phyloP scores from a whole-genome alignment of 2,888 invertebrate species.

The Thumatha senex region DNA sequence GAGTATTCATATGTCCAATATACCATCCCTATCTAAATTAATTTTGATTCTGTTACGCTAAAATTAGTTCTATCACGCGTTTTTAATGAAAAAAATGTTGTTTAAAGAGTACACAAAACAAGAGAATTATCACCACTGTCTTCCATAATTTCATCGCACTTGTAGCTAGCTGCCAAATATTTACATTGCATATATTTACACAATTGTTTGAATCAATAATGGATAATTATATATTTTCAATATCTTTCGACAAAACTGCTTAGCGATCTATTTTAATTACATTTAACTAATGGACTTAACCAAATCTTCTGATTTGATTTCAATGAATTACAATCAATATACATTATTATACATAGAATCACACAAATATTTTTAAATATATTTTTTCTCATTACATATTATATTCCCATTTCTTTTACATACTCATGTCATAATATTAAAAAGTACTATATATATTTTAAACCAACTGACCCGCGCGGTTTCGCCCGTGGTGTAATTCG shows the following conservation, averaged over 20 bases:
- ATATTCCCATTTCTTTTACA: not conserved
- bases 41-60: too few species aligned
- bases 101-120: too few species aligned
- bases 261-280: conserved; percentile 26
- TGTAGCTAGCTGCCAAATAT: conserved; percentile 17
- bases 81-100: too few species aligned
- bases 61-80: too few species aligned
- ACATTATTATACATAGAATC: conserved; percentile 22
- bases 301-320: conserved; percentile 37
- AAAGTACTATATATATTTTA: too few species aligned
- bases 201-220: conserved; percentile 3
- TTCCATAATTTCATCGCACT: conserved; percentile 12
- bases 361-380: conserved; percentile 37
- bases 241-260: conserved; percentile 9
- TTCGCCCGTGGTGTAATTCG: too few species aligned
- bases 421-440: not conserved
- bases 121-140: not conserved
- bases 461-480: too few species aligned
- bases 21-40: too few species aligned
- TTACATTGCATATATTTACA: conserved; percentile 26
- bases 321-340: conserved; percentile 34
- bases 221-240: conserved; percentile 7
- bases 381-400: conserved; percentile 17
- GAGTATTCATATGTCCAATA: too few species aligned
- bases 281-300: conserved; percentile 41